Conservation (phyloP, 2,888 invertebrate genomes). For the Oscheius sp. region DNA sequence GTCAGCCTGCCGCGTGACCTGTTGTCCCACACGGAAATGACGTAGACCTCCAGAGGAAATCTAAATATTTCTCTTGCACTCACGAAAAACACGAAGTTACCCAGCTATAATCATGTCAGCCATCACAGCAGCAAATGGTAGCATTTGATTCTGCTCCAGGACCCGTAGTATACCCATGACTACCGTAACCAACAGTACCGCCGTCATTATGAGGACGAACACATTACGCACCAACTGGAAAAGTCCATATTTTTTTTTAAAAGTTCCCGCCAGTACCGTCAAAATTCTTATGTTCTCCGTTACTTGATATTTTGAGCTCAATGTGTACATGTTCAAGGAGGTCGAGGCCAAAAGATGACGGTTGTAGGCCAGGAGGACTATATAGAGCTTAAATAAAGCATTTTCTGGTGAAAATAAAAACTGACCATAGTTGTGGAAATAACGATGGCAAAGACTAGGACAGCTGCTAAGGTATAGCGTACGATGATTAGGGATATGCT, state of each 20-base stretch:
- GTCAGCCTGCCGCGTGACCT: slow-evolving; percentile 15
- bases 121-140: slow-evolving; percentile 14
- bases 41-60: slow-evolving; percentile 30
- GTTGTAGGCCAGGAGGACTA: slow-evolving; percentile 25
- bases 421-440: slow-evolving; percentile 12
- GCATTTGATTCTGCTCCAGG: slow-evolving; percentile 1
- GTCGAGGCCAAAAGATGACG: slow-evolving; percentile 10
- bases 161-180: slow-evolving; percentile 28
- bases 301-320: slow-evolving; percentile 36
- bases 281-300: slow-evolving; percentile 36
- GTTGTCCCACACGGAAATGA: slow-evolving; percentile 23
- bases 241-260: too few relatives aligned
- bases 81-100: neutral
- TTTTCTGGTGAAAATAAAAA: neutral
- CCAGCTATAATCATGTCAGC: slow-evolving; percentile 29
- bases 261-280: neutral
- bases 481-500: slow-evolving; percentile 13
- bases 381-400: slow-evolving; percentile 18
- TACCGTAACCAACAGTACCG: neutral
- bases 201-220: slow-evolving; percentile 23
- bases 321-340: slow-evolving; percentile 25
- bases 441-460: slow-evolving; percentile 4
- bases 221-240: slow-evolving; percentile 36
- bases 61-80: neutral
- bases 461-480: slow-evolving; percentile 18